Evolutionary conservation across 2,797 vertebrate genomes (phyloP), one percentile per base, ranked within the genome.

Genomic region (Monodelphis domestica): DNA sequence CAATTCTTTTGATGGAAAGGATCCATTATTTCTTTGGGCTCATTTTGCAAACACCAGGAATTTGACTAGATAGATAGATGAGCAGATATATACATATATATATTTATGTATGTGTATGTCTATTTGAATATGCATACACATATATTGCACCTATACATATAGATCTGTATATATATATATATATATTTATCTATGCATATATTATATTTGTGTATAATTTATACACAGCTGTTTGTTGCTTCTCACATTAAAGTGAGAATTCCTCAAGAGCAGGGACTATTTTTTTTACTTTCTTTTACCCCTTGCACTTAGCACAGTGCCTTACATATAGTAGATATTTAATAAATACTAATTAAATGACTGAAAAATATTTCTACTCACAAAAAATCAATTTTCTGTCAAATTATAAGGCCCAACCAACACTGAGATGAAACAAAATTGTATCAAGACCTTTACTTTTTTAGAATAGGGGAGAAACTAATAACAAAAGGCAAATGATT

Each of bases 331-430:
- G 70, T 45, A 78, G 70, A 9, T 17, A 70, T 28, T 70, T 45
- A 24, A 78, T 78, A 78, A 26, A 45, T 45, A 38, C 3, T 24
- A 11, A 78, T 78, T 78, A 45, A 24, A n/a, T 78, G 54, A 94
- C 54, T 94, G 91, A 92, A 92, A 94, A 93, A 94, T 89, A 95
- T 63, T 91, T 91, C 38, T 84, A 56, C 94, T 94, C 91, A 90
- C 59, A 93, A 95, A 96, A 92, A 17, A 87, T 53, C 45, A 59
- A 55, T 90, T 96, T 97, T 94, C 93, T 95, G 91, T 94, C 2
- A 5, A 51, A 17, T 92, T 92, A 95, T 88, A 88, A 89, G 88
- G 50, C 38, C 55, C 89, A 52, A 50, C 63, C 1, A 0, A 63
- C 88, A 90, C 4, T 4, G 53, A 94, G 91, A 90, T 56, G 78